Conservation (phyloP, 1,140 invertebrate species). For the Venustaconcha ellipsiformis region DNA sequence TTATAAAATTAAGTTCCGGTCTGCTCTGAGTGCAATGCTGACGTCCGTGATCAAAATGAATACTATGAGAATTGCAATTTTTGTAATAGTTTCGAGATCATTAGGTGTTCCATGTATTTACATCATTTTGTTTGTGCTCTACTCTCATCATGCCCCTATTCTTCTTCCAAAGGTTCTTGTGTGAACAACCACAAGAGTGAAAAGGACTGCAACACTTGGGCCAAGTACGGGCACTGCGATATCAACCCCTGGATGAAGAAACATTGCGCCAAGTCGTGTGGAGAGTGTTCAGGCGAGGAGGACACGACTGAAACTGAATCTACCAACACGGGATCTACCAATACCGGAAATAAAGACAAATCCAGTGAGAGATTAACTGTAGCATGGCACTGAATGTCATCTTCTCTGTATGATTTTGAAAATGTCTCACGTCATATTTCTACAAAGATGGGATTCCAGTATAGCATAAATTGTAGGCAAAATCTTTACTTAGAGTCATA, state of each 20-base stretch:
- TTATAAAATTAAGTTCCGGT: background rate
- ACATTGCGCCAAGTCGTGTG: conserved; percentile 24
- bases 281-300: conserved; percentile 1
- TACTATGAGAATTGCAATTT: background rate
- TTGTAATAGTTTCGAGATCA: background rate
- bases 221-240: conserved; percentile 23
- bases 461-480: too few species aligned
- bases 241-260: conserved; percentile 26
- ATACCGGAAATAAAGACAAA: too few species aligned
- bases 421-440: too few species aligned
- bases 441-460: too few species aligned
- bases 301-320: background rate
- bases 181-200: conserved; percentile 24
- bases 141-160: background rate
- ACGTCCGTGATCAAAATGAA: background rate
- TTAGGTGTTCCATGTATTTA: background rate
- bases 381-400: too few species aligned
- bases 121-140: background rate
- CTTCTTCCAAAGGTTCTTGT: conserved; percentile 4
- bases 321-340: too few species aligned
- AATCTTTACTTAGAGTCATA: too few species aligned
- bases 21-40: background rate
- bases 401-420: too few species aligned
- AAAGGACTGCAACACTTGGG: conserved; percentile 26
- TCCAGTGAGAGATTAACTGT: too few species aligned